Base-by-base conservation (phyloP, 2,888 invertebrate genomes). In the Hirudinaria manillensis region DNA sequence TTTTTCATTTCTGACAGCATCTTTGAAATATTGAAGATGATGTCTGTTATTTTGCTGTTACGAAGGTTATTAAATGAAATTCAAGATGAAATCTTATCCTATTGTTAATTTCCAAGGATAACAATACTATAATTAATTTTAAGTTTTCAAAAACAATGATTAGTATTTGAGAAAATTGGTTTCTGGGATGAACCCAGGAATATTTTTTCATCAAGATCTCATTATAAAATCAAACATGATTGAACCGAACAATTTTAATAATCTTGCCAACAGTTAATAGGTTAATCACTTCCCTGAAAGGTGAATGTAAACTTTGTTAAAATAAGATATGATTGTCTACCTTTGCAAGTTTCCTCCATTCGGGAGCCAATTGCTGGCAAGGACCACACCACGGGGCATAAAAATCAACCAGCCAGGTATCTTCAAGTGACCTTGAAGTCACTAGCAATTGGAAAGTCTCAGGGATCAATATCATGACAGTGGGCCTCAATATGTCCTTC, bases 331-430 rank as follows among this genome's bases (percentile, higher is more conserved):
- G 61, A 53, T 53, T 53, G 53, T 13, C 21, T 76, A 85, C 84
- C 82, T 85, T 85, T 2, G 91, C 90, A 51, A 91, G 85, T 81
- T 87, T 87, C 65, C 90, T 87, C 89, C 90, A 91, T 80, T 91
- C 89, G 0, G 90, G 89, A 16, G 88, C 88, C 78, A 92, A 85
- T 81, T 89, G 88, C 81, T 90, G 89, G 82, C 91, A 92, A 0
- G 91, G 91, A 2, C 89, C 89, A 85, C 91, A 92, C 91, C 91
- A 91, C 0, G 90, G 89, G 19, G 90, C 90, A 83, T 87, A 91
- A 84, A 89, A 91, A 85, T 91, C 90, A 2, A 91, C 89, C 34
- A 90, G 82, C 90, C 90, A 91, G 4, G 90, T 83, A 76, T 89
- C 88, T 70, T 87, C 86, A 13, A 82, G 81, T 1, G 86, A 85